phyloP scores from a whole-genome alignment of 2,113 vertebrate species.

The Papio anubis region DNA sequence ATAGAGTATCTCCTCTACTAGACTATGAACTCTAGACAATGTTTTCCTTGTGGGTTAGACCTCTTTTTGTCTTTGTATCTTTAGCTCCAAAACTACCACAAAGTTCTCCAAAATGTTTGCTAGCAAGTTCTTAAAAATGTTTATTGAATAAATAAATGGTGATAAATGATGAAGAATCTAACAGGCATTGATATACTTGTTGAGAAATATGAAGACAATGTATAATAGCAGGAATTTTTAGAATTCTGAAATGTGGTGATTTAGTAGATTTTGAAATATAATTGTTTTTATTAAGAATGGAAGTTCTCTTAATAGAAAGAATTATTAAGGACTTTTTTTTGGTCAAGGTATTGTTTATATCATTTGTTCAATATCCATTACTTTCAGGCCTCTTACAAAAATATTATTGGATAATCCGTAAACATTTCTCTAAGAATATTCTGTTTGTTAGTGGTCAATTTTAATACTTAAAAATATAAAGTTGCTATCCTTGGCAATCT shows the following conservation, averaged over 20 bases:
- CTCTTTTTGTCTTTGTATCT: neutral
- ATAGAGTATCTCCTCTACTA: neutral
- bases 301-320: neutral
- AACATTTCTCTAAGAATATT: conserved; percentile 1
- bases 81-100: neutral
- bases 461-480: neutral
- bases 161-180: neutral
- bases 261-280: neutral
- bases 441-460: neutral
- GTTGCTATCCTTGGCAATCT: neutral
- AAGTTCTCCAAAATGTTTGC: neutral
- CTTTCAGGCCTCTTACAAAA: conserved; percentile 22
- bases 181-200: neutral
- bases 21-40: neutral
- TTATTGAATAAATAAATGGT: neutral
- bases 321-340: neutral
- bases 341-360: neutral
- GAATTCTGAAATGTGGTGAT: neutral
- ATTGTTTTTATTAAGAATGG: neutral
- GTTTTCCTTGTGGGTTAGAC: neutral
- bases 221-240: neutral
- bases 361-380: neutral
- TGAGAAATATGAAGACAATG: neutral
- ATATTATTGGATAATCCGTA: neutral
- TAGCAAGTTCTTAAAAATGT: neutral